Evolutionary conservation across 2,888 invertebrate genomes (phyloP).

Genomic region (Lissonota sp.): DNA sequence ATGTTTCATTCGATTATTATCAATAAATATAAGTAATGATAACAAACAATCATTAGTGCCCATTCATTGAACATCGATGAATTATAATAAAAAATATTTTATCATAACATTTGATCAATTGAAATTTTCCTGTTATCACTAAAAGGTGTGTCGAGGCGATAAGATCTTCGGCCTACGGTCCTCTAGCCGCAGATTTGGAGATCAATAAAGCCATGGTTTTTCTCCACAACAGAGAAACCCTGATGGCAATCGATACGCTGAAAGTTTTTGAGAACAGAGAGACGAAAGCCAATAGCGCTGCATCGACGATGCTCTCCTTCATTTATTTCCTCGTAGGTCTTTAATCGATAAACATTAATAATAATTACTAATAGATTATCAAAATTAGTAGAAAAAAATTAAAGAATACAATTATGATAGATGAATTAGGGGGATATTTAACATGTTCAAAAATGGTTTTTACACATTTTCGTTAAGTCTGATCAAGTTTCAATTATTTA

Average conservation of each 20-base stretch:
- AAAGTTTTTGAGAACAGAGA: slow-evolving; percentile 95
- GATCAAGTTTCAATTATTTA: neutral
- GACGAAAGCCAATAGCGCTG: slow-evolving; percentile 92
- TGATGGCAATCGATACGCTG: slow-evolving; percentile 92
- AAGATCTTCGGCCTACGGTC: slow-evolving; percentile 93
- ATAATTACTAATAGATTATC: slow-evolving; percentile 12
- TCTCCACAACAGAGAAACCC: slow-evolving; percentile 92
- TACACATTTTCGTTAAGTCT: neutral
- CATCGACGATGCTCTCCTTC: slow-evolving; percentile 94
- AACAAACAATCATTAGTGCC: neutral
- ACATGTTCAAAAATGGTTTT: no score
- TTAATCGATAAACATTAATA: neutral
- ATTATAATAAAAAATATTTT: neutral
- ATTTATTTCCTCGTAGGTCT: slow-evolving; percentile 90
- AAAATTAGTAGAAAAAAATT: neutral
- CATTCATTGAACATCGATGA: neutral
- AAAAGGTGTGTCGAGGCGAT: slow-evolving; percentile 97
- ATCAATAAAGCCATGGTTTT: slow-evolving; percentile 95
- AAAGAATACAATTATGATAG: no score
- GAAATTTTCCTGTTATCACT: neutral
- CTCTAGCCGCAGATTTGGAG: slow-evolving; percentile 94
- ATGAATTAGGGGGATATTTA: no score
- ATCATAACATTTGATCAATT: neutral
- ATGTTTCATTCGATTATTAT: slow-evolving; percentile 1
- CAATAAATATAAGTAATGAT: neutral